These are phyloP conservation scores for Pitta sordida DNA, from an alignment of 2,113 vertebrate genomes.

Conservation along the genomic window DNA sequence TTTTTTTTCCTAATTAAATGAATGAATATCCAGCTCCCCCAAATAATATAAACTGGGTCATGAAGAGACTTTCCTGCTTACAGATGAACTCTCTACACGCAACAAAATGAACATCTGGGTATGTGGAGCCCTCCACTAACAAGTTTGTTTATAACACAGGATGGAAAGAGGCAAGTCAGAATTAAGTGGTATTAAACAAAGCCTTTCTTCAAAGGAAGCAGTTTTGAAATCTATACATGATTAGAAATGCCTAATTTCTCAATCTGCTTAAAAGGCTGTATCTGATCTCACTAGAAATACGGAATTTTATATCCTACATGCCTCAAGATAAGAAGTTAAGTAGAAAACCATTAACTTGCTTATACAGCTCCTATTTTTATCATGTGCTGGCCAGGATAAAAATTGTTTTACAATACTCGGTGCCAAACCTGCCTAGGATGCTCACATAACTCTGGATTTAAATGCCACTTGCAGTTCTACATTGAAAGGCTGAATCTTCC, in stretches of 20 bases:
- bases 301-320: not conserved
- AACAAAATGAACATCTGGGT: not conserved
- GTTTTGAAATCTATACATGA: not conserved
- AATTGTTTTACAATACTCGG: not conserved
- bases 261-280: not conserved
- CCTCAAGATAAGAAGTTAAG: not conserved
- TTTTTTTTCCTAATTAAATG: conserved; percentile 16
- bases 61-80: not conserved
- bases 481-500: not conserved
- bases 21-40: not conserved
- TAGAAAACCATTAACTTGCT: not conserved
- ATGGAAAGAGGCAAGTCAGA: not conserved
- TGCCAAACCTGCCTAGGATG: not conserved
- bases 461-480: not conserved
- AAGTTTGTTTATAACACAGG: not conserved
- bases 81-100: not conserved
- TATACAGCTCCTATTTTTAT: not conserved
- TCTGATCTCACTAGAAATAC: not conserved
- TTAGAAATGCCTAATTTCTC: not conserved
- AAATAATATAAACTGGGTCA: not conserved
- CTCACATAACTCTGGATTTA: not conserved
- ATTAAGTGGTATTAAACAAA: not conserved
- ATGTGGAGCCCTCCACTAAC: not conserved
- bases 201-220: not conserved
- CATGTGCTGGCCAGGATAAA: not conserved